These are phyloP conservation scores for Siniperca undulata DNA, from an alignment of 2,797 vertebrate genomes.

Conservation along the genomic window DNA sequence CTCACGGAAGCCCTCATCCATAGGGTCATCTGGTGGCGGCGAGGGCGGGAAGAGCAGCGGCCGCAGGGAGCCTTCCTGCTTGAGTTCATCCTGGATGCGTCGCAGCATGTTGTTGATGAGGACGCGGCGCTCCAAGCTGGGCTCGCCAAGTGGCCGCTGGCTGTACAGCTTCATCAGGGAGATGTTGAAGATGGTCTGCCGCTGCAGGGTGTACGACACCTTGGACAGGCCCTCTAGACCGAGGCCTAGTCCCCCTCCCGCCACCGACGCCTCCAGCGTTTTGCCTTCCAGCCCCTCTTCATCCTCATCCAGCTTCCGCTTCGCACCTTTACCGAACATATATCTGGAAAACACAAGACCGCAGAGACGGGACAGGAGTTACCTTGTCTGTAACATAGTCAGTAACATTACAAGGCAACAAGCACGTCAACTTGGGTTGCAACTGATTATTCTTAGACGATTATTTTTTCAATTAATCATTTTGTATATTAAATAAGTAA, in stretches of 20 bases:
- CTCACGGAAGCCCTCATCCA: conserved; percentile 91
- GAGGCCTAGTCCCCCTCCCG: conserved; percentile 85
- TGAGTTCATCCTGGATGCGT: conserved; percentile 97
- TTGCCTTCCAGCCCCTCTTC: conserved; percentile 99
- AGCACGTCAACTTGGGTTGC: too few species aligned
- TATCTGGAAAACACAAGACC: conserved; percentile 87
- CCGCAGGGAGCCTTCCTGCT: conserved; percentile 93
- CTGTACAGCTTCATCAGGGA: conserved; percentile 99
- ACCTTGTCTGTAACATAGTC: not conserved
- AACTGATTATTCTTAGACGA: not conserved
- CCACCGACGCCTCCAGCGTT: conserved; percentile 88
- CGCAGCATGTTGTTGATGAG: conserved; percentile 99
- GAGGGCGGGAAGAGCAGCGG: conserved; percentile 89
- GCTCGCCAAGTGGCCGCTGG: conserved; percentile 93
- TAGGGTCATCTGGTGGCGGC: conserved; percentile 87
- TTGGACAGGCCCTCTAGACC: conserved; percentile 91
- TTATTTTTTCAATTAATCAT: not conserved
- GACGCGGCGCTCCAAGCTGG: conserved; percentile 95
- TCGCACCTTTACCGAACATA: conserved; percentile 99
- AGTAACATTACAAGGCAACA: not conserved
- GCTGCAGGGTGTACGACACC: conserved; percentile 98
- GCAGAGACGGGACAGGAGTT: conserved; percentile 11
- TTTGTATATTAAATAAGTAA: not conserved
- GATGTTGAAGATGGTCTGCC: conserved; percentile 99
- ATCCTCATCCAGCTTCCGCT: conserved; percentile 99